Conservation (phyloP, 2,888 invertebrate genomes). For the Aromia moschata region DNA sequence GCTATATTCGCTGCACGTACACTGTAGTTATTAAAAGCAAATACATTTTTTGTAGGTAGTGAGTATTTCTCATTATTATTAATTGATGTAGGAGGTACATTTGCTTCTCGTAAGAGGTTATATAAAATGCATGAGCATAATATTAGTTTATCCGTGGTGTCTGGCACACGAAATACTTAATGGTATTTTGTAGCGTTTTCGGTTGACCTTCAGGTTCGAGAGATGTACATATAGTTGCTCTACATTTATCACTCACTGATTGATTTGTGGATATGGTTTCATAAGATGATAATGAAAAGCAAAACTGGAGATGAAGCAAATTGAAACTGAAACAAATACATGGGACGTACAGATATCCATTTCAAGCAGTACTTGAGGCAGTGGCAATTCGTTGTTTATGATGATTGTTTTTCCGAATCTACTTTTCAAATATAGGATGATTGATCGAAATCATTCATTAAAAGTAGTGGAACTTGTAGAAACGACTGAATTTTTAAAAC, state of each 20-base stretch:
- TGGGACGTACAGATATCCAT: conserved; percentile 28
- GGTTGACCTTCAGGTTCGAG: conserved; percentile 32
- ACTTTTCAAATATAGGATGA: conserved; percentile 40
- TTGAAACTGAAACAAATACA: conserved; percentile 31
- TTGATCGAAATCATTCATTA: too few species aligned
- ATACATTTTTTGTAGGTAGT: conserved; percentile 36
- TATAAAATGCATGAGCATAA: conserved; percentile 30
- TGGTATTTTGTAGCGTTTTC: too few species aligned
- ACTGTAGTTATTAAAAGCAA: conserved; percentile 26
- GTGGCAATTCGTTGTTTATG: conserved; percentile 35
- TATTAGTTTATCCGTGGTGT: conserved; percentile 34
- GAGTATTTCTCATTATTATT: conserved; percentile 20
- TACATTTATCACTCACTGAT: conserved; percentile 31
- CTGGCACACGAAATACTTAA: conserved; percentile 35
- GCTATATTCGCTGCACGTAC: conserved; percentile 30
- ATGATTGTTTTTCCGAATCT: conserved; percentile 34
- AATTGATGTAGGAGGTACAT: conserved; percentile 28
- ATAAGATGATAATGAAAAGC: conserved; percentile 31
- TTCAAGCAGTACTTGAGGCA: conserved; percentile 28
- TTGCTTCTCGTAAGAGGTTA: conserved; percentile 34
- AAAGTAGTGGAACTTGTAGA: too few species aligned
- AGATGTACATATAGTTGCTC: conserved; percentile 36
- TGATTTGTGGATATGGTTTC: conserved; percentile 33
- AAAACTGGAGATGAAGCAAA: too few species aligned
- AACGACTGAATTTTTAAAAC: too few species aligned